phyloP scores from a whole-genome alignment of 1,140 invertebrate species.

The Meloidogyne exigua region DNA sequence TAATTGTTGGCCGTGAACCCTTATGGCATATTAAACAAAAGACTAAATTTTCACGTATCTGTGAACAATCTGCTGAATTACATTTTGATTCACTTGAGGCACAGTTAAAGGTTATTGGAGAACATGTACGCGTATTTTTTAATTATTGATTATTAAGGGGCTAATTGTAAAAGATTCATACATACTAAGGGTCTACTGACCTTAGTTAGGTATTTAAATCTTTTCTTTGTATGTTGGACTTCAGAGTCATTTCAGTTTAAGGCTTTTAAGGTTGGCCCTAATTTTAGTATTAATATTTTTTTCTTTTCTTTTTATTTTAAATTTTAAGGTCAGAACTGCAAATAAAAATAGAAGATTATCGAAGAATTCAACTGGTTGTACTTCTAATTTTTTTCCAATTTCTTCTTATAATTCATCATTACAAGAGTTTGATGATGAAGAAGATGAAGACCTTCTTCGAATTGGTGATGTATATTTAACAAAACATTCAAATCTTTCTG shows the following conservation, averaged over 20 bases:
- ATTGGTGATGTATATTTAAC: conserved; percentile 91
- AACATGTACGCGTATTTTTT: conserved; percentile 25
- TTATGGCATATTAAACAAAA: conserved; percentile 75
- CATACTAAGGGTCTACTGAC: too few relatives aligned
- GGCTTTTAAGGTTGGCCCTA: too few relatives aligned
- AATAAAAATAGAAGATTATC: not conserved
- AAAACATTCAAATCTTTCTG: conserved; percentile 82
- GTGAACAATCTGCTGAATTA: conserved; percentile 74
- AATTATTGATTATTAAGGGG: too few relatives aligned
- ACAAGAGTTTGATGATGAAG: not conserved
- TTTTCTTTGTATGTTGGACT: too few relatives aligned
- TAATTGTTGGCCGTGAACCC: conserved; percentile 78
- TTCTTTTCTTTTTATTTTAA: too few relatives aligned
- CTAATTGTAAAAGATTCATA: too few relatives aligned
- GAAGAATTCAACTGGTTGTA: not conserved
- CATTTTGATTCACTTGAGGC: conserved; percentile 82
- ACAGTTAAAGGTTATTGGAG: conserved; percentile 72
- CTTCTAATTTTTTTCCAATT: not conserved
- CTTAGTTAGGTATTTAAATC: too few relatives aligned
- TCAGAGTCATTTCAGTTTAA: too few relatives aligned
- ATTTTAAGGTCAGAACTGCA: not conserved
- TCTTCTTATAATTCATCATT: too few relatives aligned
- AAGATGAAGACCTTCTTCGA: conserved; percentile 66
- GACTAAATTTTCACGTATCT: conserved; percentile 69
- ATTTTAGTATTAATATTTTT: too few relatives aligned